Evolutionary conservation across 2,113 vertebrate genomes (phyloP).

Genomic region (Coturnix japonica): DNA sequence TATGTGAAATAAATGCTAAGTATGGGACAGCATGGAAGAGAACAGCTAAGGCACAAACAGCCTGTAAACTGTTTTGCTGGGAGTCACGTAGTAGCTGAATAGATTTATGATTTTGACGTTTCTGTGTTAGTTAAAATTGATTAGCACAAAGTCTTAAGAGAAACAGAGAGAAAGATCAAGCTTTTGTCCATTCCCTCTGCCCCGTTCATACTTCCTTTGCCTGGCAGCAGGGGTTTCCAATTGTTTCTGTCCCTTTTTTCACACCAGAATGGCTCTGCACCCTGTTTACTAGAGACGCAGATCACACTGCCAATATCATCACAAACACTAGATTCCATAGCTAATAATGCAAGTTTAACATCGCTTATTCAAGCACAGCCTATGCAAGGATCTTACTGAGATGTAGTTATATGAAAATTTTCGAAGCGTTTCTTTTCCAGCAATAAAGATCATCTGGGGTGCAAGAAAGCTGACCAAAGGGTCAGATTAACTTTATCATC

Average conservation of each 20-base stretch:
- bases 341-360: background rate
- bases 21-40: background rate
- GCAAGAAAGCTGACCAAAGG: background rate
- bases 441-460: background rate
- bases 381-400: background rate
- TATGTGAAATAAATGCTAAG: background rate
- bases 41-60: background rate
- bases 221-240: slow-evolving; percentile 36
- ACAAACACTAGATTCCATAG: background rate
- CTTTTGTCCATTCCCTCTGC: slow-evolving; percentile 28
- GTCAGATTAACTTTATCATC: background rate
- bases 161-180: slow-evolving; percentile 55
- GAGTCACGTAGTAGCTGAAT: slow-evolving; percentile 10
- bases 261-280: slow-evolving; percentile 19
- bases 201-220: slow-evolving; percentile 32
- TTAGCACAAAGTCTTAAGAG: slow-evolving; percentile 49
- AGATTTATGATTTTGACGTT: slow-evolving; percentile 52
- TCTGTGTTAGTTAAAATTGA: slow-evolving; percentile 27
- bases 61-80: background rate
- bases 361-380: background rate
- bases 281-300: background rate
- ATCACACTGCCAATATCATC: background rate
- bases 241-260: slow-evolving; percentile 46
- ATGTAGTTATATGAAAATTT: background rate
- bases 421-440: rapidly evolving